Base-by-base conservation (phyloP, 2,113 vertebrate genomes). In the Oryzias woworae region DNA sequence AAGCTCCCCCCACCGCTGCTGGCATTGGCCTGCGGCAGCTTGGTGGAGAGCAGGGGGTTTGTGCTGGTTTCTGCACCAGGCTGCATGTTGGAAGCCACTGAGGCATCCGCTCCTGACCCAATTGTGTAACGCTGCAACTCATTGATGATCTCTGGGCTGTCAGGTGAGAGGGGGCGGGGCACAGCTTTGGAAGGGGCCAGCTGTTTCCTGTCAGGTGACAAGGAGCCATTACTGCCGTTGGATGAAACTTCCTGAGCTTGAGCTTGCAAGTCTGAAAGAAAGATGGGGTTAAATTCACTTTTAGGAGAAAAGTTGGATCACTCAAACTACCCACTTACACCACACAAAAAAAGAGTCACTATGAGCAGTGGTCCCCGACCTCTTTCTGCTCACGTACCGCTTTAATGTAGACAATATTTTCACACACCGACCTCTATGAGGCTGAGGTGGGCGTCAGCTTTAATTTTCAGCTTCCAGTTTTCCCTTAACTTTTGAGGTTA, bases 91-190 rank as follows among this genome's bases (percentile, higher is more conserved):
- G 62, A 14, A 1, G 18, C 55, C 16, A 53, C 13, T 1, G 71
- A 65, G 16, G 90, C 82, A 50, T 88, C 88, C 4, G 92, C 86
- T 0, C 88, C 92, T 0, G 92, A 85, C 0, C 88, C 88, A 36
- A 91, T 88, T 0, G 94, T 88, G 4, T 96, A 96, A 84, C 93
- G 92, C 90, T 96, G 96, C 87, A 97, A 84, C 90, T 97, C 95
- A 0, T 90, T 94, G 83, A 96, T 90, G 87, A 98, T 96, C 86
- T 96, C 95, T 0, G 95, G 95, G 84, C 94, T 92, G 91, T 96
- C 95, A 0, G 95, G 95, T 42, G 95, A 96, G 58, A 96, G 82
- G 4, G 95, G 94, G 70, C 93, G 92, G 62, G 94, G 88, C 69
- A 93, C 73, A 52, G 90, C 77, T 61, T 95, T 93, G 0, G 92